These are phyloP conservation scores for Muscicapa comitata DNA, from an alignment of 2,797 vertebrate genomes.

Conservation along the genomic window DNA sequence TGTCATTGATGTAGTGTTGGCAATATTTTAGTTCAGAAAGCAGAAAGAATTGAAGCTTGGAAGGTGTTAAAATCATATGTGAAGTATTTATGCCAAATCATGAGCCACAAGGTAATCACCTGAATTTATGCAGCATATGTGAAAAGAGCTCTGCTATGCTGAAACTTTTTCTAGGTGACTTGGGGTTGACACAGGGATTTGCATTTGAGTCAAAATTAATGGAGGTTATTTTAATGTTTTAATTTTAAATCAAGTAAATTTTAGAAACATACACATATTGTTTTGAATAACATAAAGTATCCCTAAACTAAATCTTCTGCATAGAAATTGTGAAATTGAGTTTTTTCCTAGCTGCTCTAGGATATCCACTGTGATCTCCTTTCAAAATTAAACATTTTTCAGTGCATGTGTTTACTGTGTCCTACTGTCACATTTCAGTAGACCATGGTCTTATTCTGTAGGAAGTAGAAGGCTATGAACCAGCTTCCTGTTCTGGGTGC, in stretches of 20 bases:
- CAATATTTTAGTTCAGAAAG: not conserved
- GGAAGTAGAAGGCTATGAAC: not conserved
- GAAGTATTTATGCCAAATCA: constrained; percentile 20
- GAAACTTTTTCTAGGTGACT: not conserved
- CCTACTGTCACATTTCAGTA: not conserved
- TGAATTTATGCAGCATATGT: not conserved
- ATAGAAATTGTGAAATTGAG: not conserved
- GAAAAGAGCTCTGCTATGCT: not conserved
- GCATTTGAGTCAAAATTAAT: not conserved
- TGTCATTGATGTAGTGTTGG: not conserved
- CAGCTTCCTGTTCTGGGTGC: not conserved
- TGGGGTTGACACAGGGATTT: not conserved
- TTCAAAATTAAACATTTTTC: not conserved
- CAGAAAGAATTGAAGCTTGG: not conserved
- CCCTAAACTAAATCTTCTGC: not conserved
- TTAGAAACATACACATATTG: not conserved
- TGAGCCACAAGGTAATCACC: not conserved
- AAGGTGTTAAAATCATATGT: not conserved
- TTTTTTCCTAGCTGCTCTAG: not conserved
- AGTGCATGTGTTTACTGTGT: not conserved
- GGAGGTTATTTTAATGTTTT: not conserved
- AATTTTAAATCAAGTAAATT: not conserved
- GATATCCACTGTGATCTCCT: not conserved
- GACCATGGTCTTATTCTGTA: not conserved
- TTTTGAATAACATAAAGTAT: not conserved